Evolutionary conservation across 2,797 vertebrate species (phyloP), one percentile per base, ranked within the genome.

Genomic region (Anableps anableps): DNA sequence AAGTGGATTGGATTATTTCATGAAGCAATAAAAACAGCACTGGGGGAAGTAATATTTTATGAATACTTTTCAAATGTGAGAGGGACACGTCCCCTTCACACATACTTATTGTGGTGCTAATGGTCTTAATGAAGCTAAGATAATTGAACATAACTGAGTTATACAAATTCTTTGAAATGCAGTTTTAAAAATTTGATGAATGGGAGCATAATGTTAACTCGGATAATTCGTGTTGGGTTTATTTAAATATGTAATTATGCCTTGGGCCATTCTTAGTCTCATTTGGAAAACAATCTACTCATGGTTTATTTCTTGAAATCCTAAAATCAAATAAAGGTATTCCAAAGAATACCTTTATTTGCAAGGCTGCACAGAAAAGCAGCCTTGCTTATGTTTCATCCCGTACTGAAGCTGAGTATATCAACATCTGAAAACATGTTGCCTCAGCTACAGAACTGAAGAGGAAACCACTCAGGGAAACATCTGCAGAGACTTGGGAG

Each of bases 401-500:
- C n/a, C 26, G 29, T 36, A 79, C 66, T 34, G 31, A 10, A 74
- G 64, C 79, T 45, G 79, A 81, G 74, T 72, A 76, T 38, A 36
- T 73, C 72, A 79, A 78, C 74, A 82, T 36, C 73, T 75, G 43
- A 53, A 43, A 82, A 72, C 75, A 45, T 51, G 85, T 74, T 77
- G 50, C 71, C 75, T 78, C 50, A 74, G 80, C 78, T 68, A 36
- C 29, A 23, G 55, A 29, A 62, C 43, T 4, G 29, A 72, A 43
- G 66, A 36, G 41, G 58, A 58, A 51, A 48, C 60, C 83, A 66
- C 83, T 45, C 0, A 58, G 88, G 90, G 77, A 41, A 81, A 80
- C 71, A 75, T 81, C 76, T 76, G 48, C 29, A 41, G 88, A 88
- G 89, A 81, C 73, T 78, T 76, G 45, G 70, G n/a, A 77, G 14